These are phyloP conservation scores for Ichneumon xanthorius DNA, from an alignment of 2,888 invertebrate genomes.

Conservation along the genomic window DNA sequence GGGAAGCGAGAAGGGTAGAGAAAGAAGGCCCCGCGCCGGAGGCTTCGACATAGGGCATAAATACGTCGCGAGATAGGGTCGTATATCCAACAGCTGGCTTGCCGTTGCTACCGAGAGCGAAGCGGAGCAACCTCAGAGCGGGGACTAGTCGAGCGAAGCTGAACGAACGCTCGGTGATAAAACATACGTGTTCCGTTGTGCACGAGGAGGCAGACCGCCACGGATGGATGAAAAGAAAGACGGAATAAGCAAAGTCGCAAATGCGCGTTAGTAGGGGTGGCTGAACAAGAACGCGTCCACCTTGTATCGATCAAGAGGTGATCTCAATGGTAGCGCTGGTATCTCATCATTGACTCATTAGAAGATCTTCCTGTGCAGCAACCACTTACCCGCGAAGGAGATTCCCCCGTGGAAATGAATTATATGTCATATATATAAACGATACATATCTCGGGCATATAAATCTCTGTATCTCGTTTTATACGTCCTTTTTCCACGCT, in stretches of 20 bases:
- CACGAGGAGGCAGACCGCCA: slow-evolving; percentile 37
- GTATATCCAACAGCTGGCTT: slow-evolving; percentile 69
- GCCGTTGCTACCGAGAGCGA: slow-evolving; percentile 43
- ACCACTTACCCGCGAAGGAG: not conserved
- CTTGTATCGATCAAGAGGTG: slow-evolving; percentile 70
- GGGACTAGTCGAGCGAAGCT: slow-evolving; percentile 4
- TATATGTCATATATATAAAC: not conserved
- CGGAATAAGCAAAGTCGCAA: slow-evolving; percentile 29
- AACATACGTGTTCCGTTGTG: slow-evolving; percentile 61
- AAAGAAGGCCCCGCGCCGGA: slow-evolving; percentile 36
- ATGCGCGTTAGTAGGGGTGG: slow-evolving; percentile 30
- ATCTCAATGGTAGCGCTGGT: slow-evolving; percentile 43
- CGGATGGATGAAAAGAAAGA: slow-evolving; percentile 41
- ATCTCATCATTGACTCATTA: slow-evolving; percentile 13
- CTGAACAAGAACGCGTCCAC: slow-evolving; percentile 63
- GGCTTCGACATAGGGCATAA: slow-evolving; percentile 63
- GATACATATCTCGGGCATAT: no score
- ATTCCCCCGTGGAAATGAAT: not conserved
- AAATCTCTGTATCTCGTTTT: no score
- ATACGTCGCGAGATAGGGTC: slow-evolving; percentile 68
- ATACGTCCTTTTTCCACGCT: no score
- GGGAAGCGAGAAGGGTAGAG: slow-evolving; percentile 51
- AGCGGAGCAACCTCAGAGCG: slow-evolving; percentile 11
- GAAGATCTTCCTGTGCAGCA: not conserved
- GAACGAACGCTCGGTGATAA: slow-evolving; percentile 57